Evolutionary conservation across 2,888 invertebrate species (phyloP).

Genomic region (Pandemis cinnamomeana): DNA sequence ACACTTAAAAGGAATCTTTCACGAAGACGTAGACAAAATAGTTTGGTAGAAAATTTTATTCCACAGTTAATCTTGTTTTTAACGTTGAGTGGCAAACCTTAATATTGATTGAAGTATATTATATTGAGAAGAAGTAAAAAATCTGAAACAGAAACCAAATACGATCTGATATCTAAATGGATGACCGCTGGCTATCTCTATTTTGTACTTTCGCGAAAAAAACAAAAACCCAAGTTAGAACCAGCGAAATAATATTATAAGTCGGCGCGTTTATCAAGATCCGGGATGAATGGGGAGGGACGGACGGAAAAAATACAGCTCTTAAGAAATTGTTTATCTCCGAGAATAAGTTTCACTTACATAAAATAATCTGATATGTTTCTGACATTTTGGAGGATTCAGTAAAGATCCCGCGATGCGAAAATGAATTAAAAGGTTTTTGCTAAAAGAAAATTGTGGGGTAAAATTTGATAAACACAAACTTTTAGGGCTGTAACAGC

Average conservation of each 20-base stretch:
- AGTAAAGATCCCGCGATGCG: background rate
- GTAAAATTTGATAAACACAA: background rate
- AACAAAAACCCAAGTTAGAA: slow-evolving; percentile 32
- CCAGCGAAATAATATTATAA: slow-evolving; percentile 37
- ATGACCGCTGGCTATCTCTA: slow-evolving; percentile 30
- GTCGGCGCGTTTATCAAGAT: slow-evolving; percentile 40
- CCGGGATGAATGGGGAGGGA: slow-evolving; percentile 28
- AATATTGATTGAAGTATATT: background rate
- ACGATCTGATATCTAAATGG: slow-evolving; percentile 26
- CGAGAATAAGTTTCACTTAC: slow-evolving; percentile 24
- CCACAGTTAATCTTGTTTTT: too few relatives aligned
- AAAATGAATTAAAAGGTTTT: slow-evolving; percentile 2
- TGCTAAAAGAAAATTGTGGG: background rate
- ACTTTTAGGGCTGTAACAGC: background rate
- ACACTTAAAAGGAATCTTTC: too few relatives aligned
- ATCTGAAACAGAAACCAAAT: background rate
- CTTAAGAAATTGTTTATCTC: slow-evolving; percentile 36
- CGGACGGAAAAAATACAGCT: slow-evolving; percentile 32
- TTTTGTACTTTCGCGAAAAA: slow-evolving; percentile 18
- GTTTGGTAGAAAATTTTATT: too few relatives aligned
- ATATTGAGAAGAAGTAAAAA: background rate
- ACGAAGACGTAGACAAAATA: too few relatives aligned
- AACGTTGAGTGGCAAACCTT: background rate
- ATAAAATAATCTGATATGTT: slow-evolving; percentile 28
- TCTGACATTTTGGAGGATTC: slow-evolving; percentile 1